These are phyloP conservation scores for Halictus ligatus DNA, from an alignment of 2,888 invertebrate genomes.

Conservation along the genomic window DNA sequence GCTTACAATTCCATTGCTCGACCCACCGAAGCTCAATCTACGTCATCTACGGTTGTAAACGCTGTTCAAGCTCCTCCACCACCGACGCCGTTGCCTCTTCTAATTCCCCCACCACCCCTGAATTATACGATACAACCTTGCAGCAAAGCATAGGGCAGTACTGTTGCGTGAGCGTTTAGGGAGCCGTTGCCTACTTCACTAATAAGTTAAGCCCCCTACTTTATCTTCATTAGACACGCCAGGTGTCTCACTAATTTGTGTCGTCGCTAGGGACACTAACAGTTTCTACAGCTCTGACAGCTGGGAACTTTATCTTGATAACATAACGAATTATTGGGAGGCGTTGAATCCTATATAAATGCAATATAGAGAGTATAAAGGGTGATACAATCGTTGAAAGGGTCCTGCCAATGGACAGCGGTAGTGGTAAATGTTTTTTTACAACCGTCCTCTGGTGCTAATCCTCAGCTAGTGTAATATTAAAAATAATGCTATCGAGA, in stretches of 20 bases:
- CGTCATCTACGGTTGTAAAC: slow-evolving; percentile 53
- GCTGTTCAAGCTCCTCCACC: slow-evolving; percentile 76
- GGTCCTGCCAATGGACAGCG: neutral
- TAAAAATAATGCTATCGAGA: neutral
- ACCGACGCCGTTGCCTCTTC: slow-evolving; percentile 82
- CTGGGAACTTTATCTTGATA: neutral
- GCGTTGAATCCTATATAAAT: slow-evolving; percentile 9
- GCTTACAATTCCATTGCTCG: slow-evolving; percentile 74
- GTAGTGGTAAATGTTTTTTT: neutral
- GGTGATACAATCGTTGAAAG: slow-evolving; percentile 6
- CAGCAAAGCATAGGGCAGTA: slow-evolving; percentile 76
- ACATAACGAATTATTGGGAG: slow-evolving; percentile 1
- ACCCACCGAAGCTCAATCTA: slow-evolving; percentile 46
- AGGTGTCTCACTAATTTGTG: neutral
- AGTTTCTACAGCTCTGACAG: neutral
- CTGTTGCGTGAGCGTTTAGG: neutral
- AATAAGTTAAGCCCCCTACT: neutral
- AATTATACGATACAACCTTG: slow-evolving; percentile 83
- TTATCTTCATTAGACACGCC: neutral
- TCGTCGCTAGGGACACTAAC: neutral
- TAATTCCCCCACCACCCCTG: slow-evolving; percentile 82
- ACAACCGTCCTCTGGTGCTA: slow-evolving; percentile 19
- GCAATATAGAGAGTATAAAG: slow-evolving; percentile 10
- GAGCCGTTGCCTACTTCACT: neutral
- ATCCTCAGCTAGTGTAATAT: slow-evolving; percentile 3